phyloP scores from a whole-genome alignment of 2,888 invertebrate species.

The Drosophila antonietae region DNA sequence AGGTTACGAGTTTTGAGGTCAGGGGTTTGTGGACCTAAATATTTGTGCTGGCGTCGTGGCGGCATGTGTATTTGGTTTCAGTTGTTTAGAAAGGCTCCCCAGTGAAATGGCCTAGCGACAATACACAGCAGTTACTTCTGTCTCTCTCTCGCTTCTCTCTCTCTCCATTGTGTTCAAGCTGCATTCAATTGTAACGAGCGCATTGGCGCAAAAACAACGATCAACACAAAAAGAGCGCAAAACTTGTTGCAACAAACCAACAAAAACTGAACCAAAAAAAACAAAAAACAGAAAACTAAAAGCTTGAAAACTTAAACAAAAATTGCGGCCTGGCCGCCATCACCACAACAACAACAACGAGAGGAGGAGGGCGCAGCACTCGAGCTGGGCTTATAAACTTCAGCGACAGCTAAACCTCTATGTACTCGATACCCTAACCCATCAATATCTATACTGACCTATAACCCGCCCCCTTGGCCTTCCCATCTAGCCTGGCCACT shows the following conservation, averaged over 20 bases:
- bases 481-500: conserved; percentile 47
- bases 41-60: conserved; percentile 36
- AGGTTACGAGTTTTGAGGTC: not conserved
- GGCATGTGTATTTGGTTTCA: conserved; percentile 72
- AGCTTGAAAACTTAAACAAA: conserved; percentile 75
- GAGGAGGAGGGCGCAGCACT: conserved; percentile 46
- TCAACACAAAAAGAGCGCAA: conserved; percentile 25
- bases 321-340: conserved; percentile 69
- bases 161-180: conserved; percentile 25
- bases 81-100: conserved; percentile 66
- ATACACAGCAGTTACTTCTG: conserved; percentile 1
- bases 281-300: conserved; percentile 38
- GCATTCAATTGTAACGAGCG: conserved; percentile 73
- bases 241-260: conserved; percentile 13
- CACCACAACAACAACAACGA: conserved; percentile 33
- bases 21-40: conserved; percentile 62
- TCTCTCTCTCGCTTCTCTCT: not conserved
- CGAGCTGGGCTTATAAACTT: conserved; percentile 70
- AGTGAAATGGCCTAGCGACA: conserved; percentile 44
- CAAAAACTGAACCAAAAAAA: not conserved
- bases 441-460: not conserved
- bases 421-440: conserved; percentile 8
- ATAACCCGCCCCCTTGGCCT: too few relatives aligned
- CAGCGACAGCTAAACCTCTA: conserved; percentile 64
- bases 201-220: conserved; percentile 63